Conservation (phyloP, 1,140 invertebrate species). For the Heliconius nattereri region DNA sequence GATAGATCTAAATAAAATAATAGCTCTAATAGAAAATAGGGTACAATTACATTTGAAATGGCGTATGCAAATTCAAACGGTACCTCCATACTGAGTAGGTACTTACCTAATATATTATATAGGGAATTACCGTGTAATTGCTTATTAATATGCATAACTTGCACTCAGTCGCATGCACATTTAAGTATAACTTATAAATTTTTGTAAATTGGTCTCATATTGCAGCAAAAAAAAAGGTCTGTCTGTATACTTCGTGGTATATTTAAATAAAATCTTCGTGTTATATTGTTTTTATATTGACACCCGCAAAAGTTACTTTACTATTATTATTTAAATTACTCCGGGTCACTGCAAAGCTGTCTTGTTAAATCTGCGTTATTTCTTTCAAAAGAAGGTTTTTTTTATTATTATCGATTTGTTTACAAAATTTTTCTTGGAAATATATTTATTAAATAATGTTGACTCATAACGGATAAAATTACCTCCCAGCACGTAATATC, state of each 20-base stretch:
- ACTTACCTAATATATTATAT: constrained; percentile 32
- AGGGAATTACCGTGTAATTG: constrained; percentile 38
- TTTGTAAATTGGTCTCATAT: neutral
- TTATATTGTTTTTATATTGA: neutral
- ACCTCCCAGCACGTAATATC: no score
- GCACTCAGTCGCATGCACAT: constrained; percentile 19
- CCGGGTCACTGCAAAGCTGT: no score
- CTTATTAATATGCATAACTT: constrained; percentile 27
- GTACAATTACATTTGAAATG: constrained; percentile 7
- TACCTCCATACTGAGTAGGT: constrained; percentile 14
- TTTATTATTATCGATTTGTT: no score
- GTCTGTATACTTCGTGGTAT: neutral
- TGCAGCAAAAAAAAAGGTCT: neutral
- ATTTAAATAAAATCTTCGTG: no score
- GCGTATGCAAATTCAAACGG: constrained; percentile 28
- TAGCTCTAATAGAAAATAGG: neutral
- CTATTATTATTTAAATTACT: no score
- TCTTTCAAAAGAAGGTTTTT: no score
- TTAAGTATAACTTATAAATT: neutral
- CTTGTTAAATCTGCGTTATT: no score
- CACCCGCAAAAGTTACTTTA: no score
- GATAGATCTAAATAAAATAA: neutral
- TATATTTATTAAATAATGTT: no score
- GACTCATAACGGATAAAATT: no score
- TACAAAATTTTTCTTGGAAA: no score